These are phyloP conservation scores for Megastigmus dorsalis DNA, from an alignment of 2,888 invertebrate species.

Conservation along the genomic window DNA sequence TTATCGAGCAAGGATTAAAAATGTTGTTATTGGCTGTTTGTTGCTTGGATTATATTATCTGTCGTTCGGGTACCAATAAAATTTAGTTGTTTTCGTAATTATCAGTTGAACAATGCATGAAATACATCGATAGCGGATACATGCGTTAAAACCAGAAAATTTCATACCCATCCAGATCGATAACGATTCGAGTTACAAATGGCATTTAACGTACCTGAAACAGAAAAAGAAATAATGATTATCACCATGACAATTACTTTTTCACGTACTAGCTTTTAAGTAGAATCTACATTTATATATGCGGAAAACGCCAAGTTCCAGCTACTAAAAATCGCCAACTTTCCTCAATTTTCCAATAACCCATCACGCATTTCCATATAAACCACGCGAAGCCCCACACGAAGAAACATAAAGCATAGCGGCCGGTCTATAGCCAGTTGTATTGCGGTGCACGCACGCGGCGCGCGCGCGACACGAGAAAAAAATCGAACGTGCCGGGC, in stretches of 20 bases:
- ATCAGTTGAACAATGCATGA: no score
- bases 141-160: no score
- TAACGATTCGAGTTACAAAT: neutral
- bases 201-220: conserved; percentile 31
- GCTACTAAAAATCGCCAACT: neutral
- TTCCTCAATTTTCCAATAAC: no score
- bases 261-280: no score
- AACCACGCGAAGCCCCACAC: no score
- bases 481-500: no score
- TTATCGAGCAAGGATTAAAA: neutral
- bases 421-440: no score
- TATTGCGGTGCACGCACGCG: no score
- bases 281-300: neutral
- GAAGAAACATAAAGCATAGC: no score
- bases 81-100: neutral
- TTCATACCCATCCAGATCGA: no score
- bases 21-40: neutral
- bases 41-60: neutral
- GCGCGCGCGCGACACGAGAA: no score
- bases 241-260: neutral
- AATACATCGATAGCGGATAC: neutral
- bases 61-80: neutral
- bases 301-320: neutral
- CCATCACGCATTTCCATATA: no score
- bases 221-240: conserved; percentile 7